phyloP scores from a whole-genome alignment of 92 coral and sea anemone genomes.

The Porites divaricata region DNA sequence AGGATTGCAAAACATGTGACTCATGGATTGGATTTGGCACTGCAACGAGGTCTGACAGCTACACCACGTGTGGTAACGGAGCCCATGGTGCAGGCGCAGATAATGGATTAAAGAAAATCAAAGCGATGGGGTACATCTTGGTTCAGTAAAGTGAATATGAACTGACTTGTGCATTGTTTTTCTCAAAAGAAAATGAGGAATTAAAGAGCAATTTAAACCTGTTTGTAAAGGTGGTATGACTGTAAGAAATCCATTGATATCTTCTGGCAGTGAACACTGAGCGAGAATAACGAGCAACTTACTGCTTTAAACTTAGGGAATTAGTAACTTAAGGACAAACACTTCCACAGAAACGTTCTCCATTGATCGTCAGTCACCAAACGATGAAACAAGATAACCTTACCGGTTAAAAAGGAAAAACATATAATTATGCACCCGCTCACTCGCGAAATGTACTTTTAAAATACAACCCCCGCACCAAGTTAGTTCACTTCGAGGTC shows the following conservation, averaged over 20 bases:
- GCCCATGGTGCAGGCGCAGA: background rate
- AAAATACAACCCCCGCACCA: too few relatives aligned
- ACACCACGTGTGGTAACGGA: conserved; percentile 61
- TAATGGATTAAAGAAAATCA: background rate
- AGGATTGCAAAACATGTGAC: conserved; percentile 19
- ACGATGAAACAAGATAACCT: too few relatives aligned
- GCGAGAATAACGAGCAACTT: too few relatives aligned
- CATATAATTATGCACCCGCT: too few relatives aligned
- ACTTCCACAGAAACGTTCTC: too few relatives aligned
- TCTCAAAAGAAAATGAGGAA: background rate
- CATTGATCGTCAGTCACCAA: too few relatives aligned
- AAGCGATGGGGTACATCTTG: conserved; percentile 29
- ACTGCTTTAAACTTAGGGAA: too few relatives aligned
- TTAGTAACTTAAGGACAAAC: too few relatives aligned
- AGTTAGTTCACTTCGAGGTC: too few relatives aligned
- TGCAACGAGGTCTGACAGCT: conserved; percentile 45
- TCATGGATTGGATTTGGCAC: conserved; percentile 59
- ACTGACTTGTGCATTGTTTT: background rate
- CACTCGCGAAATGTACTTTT: too few relatives aligned
- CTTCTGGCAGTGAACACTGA: too few relatives aligned
- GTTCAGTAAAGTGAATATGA: conserved; percentile 14
- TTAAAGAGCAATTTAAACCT: background rate
- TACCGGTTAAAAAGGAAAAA: too few relatives aligned
- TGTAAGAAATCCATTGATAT: background rate
- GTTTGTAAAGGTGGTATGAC: background rate